Base-by-base conservation (phyloP, 2,113 vertebrate species). In the Labeo rohita region DNA sequence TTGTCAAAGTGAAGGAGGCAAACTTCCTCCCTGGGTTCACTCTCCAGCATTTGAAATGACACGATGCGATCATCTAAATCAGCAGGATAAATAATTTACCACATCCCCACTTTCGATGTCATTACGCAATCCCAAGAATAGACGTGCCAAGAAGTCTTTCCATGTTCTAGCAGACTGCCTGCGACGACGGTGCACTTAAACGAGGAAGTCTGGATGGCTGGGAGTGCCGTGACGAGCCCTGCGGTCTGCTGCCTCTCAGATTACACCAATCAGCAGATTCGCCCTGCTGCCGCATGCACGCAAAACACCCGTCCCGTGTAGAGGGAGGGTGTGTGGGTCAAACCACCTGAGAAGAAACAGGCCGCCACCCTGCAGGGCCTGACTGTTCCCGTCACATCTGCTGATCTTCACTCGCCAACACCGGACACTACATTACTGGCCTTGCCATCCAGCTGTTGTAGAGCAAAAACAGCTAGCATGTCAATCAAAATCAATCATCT, bases 31-130 rank as follows among this genome's bases (percentile, higher is more conserved):
- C 12, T 18, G 9, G 28, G 39, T 52, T 56, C 52, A 80, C 36
- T 8, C 47, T 73, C 49, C 23, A 63, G 56, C 12, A 47, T 72
- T 52, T 68, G 18, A 36, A 83, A 9, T 50, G 50, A 39, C 36
- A 36, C 45, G 2, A 81, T 4, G 18, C 16, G 78, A 87, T 16
- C 13, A 75, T 80, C 74, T 12, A 84, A 84, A 87, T 63, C 34
- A 68, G 36, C 59, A 43, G 4, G 88, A 90, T 94, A 87, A 93
- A 94, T 93, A 92, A 94, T 91, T 93, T 90, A 95, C 92, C 87
- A 11, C 83, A 86, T 85, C 86, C 90, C 84, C 77, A 84, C 85
- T 85, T 89, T 87, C 63, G 16, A 36, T 84, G 6, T 61, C 75
- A 87, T 86, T 90, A 91, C 88, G 85, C 87, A 89, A 84, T 50